phyloP scores from a whole-genome alignment of 2,113 vertebrate genomes.

The Alaudala cheleensis region DNA sequence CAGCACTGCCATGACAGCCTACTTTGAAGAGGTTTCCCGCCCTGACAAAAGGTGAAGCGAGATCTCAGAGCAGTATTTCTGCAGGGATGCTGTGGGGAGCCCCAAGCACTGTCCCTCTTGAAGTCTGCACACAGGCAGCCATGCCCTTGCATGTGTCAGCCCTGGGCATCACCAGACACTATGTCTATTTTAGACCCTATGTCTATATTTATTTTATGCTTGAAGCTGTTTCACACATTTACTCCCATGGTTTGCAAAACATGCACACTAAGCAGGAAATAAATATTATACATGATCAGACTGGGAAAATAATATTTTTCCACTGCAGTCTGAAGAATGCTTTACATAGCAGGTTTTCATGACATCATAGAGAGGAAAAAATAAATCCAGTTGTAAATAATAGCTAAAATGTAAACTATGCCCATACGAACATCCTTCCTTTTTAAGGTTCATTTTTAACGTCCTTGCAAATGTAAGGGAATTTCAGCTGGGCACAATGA shows the following conservation, averaged over 20 bases:
- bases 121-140: neutral
- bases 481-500: slow-evolving; percentile 62
- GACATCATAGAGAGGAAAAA: slow-evolving; percentile 50
- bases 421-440: slow-evolving; percentile 13
- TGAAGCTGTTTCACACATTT: neutral
- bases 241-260: neutral
- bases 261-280: neutral
- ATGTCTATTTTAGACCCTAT: neutral
- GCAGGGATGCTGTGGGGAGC: neutral
- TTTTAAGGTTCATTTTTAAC: slow-evolving; percentile 34
- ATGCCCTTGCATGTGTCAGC: neutral
- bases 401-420: slow-evolving; percentile 54
- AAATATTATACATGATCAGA: neutral
- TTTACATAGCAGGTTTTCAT: slow-evolving; percentile 30
- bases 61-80: neutral
- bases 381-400: slow-evolving; percentile 43
- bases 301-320: neutral
- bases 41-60: neutral
- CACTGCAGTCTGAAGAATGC: neutral
- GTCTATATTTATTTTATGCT: neutral
- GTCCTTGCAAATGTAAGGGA: slow-evolving; percentile 25
- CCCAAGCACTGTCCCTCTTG: neutral
- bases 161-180: neutral
- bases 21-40: neutral
- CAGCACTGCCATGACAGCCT: neutral